Conservation (phyloP, 2,797 vertebrate species). For the Tenualosa thibaudeaui region DNA sequence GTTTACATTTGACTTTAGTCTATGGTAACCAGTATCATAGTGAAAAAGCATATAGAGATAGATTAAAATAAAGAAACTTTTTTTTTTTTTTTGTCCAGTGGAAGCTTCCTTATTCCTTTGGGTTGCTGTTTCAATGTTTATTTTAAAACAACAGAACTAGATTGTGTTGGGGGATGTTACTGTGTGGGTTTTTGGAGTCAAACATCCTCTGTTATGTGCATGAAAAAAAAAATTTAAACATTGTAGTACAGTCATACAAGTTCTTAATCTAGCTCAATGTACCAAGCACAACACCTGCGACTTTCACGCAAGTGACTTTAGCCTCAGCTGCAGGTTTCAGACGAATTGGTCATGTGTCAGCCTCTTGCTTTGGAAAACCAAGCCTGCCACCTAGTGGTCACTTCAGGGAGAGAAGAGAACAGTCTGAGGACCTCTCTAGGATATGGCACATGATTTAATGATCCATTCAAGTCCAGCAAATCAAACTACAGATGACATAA, state of each 20-base stretch:
- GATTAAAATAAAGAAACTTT: too few relatives aligned
- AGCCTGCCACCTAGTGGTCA: neutral
- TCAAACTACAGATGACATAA: too few relatives aligned
- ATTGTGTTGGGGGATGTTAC: neutral
- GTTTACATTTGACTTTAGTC: too few relatives aligned
- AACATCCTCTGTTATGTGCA: neutral
- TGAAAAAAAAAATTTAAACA: neutral
- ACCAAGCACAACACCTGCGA: neutral
- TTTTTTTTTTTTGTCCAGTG: too few relatives aligned
- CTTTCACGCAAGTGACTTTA: neutral
- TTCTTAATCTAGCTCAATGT: neutral
- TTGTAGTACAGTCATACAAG: neutral
- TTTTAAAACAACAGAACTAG: neutral
- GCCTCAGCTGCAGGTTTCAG: neutral
- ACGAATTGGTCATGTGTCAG: neutral
- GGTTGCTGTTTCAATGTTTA: too few relatives aligned
- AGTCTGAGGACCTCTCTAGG: neutral
- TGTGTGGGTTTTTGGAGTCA: neutral
- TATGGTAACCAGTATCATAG: too few relatives aligned
- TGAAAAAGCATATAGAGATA: too few relatives aligned
- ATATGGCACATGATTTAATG: neutral
- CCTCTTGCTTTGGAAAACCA: neutral
- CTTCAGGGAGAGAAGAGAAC: neutral
- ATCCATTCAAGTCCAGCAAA: neutral
- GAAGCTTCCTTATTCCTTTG: too few relatives aligned